phyloP scores from a whole-genome alignment of 1,140 invertebrate genomes.

The Pseudomyrmex pallidus region DNA sequence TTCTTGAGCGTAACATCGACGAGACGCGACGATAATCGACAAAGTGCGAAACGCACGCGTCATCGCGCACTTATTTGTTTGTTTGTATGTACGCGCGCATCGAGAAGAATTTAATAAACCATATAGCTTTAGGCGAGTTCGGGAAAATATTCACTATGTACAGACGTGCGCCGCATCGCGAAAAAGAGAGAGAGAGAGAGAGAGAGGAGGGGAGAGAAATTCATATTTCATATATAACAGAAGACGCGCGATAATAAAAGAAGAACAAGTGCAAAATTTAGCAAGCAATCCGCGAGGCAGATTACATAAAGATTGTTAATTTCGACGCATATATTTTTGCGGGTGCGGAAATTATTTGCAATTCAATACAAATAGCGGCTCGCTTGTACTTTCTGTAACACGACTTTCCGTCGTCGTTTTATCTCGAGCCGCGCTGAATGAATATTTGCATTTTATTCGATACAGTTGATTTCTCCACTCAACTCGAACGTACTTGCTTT shows the following conservation, averaged over 20 bases:
- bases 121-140: not conserved
- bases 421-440: not conserved
- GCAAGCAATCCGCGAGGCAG: not conserved
- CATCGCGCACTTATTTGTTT: not conserved
- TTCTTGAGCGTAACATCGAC: too few relatives aligned
- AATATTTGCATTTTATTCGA: conserved; percentile 19
- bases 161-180: not conserved
- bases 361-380: not conserved
- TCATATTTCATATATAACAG: too few relatives aligned
- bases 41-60: not conserved
- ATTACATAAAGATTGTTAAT: conserved; percentile 1
- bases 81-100: not conserved
- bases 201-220: not conserved
- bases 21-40: too few relatives aligned
- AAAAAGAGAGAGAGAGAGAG: not conserved
- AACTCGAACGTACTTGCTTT: not conserved
- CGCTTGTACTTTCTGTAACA: not conserved
- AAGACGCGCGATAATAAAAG: not conserved
- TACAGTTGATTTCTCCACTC: not conserved
- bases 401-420: not conserved
- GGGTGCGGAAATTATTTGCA: not conserved
- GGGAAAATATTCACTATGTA: not conserved
- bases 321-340: not conserved
- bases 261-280: not conserved
- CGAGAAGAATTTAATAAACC: conserved; percentile 17